These are phyloP conservation scores for Unio delphinus DNA, from an alignment of 2,888 invertebrate genomes.

Conservation along the genomic window DNA sequence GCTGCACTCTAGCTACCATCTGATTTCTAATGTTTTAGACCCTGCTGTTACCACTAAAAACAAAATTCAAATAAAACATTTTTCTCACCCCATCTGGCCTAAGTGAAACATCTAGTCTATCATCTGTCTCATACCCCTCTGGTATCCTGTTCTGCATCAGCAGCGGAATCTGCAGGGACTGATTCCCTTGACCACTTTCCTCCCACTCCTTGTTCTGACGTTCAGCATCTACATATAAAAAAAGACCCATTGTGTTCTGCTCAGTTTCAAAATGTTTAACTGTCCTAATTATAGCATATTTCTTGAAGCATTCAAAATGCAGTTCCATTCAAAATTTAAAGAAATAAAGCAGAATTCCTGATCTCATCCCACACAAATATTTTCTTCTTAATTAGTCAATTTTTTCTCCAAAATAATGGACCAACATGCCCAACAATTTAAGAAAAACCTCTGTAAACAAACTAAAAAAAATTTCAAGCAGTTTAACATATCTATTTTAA, in stretches of 20 bases:
- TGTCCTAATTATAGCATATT: neutral
- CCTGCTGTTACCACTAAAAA: too few relatives aligned
- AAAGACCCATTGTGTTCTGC: conserved; percentile 9
- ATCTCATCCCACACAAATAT: too few relatives aligned
- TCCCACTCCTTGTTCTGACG: conserved; percentile 56
- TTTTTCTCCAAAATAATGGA: too few relatives aligned
- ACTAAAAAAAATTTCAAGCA: too few relatives aligned
- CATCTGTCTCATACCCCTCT: conserved; percentile 73
- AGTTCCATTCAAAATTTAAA: neutral
- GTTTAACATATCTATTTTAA: too few relatives aligned
- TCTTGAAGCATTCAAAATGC: neutral
- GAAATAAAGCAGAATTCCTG: too few relatives aligned
- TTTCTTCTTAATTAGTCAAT: too few relatives aligned
- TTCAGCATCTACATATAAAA: conserved; percentile 35
- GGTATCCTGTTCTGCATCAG: conserved; percentile 72
- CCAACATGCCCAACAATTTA: too few relatives aligned
- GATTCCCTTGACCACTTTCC: conserved; percentile 39
- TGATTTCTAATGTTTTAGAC: too few relatives aligned
- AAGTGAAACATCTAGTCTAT: conserved; percentile 71
- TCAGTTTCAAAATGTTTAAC: neutral
- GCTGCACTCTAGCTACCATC: too few relatives aligned
- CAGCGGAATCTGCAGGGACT: conserved; percentile 67
- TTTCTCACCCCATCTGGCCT: conserved; percentile 69
- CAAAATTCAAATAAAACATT: too few relatives aligned
- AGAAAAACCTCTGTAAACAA: too few relatives aligned